A percentile compares a stretch with the other conserved stretches of the same genome.
Evolutionary conservation across 2,113 vertebrate genomes (phyloP).

Genomic region (Mesoclemmys tuberculata): DNA sequence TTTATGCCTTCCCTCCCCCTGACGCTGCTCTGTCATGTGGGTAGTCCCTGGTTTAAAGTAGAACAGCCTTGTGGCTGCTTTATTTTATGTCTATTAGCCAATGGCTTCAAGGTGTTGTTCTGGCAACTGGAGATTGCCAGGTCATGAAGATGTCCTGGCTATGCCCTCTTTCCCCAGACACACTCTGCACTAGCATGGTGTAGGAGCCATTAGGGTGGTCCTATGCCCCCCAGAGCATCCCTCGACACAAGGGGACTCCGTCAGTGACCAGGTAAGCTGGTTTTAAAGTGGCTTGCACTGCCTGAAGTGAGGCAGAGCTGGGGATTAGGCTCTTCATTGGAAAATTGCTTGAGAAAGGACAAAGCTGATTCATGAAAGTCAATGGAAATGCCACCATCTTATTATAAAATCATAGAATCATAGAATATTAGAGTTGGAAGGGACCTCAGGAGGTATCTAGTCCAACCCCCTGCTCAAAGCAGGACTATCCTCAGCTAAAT

Average conservation of each 20-base stretch:
- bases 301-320: background rate
- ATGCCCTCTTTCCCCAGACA: background rate
- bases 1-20: rapidly evolving
- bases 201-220: background rate
- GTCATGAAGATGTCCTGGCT: background rate
- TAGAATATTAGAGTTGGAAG: too few relatives aligned
- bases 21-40: background rate
- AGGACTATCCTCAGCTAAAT: too few relatives aligned
- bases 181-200: background rate
- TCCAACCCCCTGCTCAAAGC: too few relatives aligned
- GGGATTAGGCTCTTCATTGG: background rate
- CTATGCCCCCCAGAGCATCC: too few relatives aligned
- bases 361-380: background rate
- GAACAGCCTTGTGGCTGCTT: background rate
- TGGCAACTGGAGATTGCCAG: background rate
- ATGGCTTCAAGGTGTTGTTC: background rate
- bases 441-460: too few relatives aligned
- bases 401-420: too few relatives aligned
- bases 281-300: background rate
- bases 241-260: too few relatives aligned
- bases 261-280: too few relatives aligned
- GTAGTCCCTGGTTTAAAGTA: background rate
- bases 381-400: background rate
- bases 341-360: background rate
- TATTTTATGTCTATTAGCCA: rapidly evolving